Evolutionary conservation across 2,888 invertebrate species (phyloP).

Genomic region (Drosophila flavopinicola): DNA sequence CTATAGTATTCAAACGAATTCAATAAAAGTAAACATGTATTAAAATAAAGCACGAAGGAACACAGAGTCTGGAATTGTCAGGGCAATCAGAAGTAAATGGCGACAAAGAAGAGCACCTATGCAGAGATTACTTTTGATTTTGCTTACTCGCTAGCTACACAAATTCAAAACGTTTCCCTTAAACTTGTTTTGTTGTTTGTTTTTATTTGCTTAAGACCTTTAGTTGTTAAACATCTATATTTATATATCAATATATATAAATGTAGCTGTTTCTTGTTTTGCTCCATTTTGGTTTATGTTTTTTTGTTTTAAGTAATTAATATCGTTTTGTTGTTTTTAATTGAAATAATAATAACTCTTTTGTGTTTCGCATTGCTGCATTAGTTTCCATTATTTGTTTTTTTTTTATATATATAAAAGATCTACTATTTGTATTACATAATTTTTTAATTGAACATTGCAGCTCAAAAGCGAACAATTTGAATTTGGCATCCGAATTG

Average conservation of each 20-base stretch:
- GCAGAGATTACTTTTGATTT: constrained; percentile 26
- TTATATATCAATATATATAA: constrained; percentile 43
- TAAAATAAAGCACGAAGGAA: constrained; percentile 34
- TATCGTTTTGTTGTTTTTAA: constrained; percentile 54
- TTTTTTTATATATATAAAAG: constrained; percentile 26
- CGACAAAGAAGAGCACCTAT: constrained; percentile 15
- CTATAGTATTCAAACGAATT: constrained; percentile 26
- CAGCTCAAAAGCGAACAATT: constrained; percentile 42
- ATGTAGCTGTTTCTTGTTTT: constrained; percentile 14
- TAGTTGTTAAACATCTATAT: constrained; percentile 48
- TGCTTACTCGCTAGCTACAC: constrained; percentile 69
- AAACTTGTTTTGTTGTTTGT: constrained; percentile 6
- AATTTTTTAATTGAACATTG: constrained; percentile 39
- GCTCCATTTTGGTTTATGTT: constrained; percentile 16
- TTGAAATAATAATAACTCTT: constrained; percentile 60
- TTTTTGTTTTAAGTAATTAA: constrained; percentile 56
- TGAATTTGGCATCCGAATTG: constrained; percentile 55
- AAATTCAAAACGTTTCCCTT: constrained; percentile 31
- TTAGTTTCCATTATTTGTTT: constrained; percentile 16
- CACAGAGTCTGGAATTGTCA: constrained; percentile 20
- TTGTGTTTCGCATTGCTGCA: constrained; percentile 43
- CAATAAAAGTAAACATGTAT: constrained; percentile 32
- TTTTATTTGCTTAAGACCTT: constrained; percentile 42
- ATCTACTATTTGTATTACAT: constrained; percentile 52
- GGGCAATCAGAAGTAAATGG: constrained; percentile 5